These are phyloP conservation scores for Diachrysia chrysitis DNA, from an alignment of 2,888 invertebrate species.

Conservation along the genomic window DNA sequence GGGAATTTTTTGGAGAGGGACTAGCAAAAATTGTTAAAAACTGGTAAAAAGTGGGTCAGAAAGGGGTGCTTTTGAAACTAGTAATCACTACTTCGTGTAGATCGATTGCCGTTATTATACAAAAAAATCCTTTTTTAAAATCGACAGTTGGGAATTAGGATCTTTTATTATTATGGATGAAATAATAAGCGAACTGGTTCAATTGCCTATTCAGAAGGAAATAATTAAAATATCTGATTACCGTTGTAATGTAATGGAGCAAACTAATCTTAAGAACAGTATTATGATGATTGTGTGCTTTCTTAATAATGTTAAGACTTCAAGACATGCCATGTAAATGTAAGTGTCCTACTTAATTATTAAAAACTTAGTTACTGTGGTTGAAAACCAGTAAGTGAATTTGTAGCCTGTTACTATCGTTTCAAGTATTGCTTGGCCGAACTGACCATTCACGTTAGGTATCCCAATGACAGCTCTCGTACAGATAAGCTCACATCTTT, in stretches of 20 bases:
- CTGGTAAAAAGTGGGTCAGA: slow-evolving; percentile 89
- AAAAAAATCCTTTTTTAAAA: slow-evolving; percentile 79
- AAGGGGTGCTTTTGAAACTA: slow-evolving; percentile 88
- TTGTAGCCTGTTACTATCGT: too few relatives aligned
- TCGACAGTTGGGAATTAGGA: slow-evolving; percentile 82
- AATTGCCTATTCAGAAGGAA: slow-evolving; percentile 59
- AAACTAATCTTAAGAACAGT: neutral
- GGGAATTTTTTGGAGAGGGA: slow-evolving; percentile 86
- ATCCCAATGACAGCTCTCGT: too few relatives aligned
- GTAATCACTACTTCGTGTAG: slow-evolving; percentile 87
- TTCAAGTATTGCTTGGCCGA: too few relatives aligned
- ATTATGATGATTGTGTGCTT: neutral
- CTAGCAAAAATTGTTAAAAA: slow-evolving; percentile 85
- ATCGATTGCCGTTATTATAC: slow-evolving; percentile 88
- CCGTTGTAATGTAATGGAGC: slow-evolving; percentile 13
- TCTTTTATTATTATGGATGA: slow-evolving; percentile 75
- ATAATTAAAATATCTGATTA: slow-evolving; percentile 68
- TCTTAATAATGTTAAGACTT: neutral
- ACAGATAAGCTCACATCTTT: too few relatives aligned
- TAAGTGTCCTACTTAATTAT: too few relatives aligned
- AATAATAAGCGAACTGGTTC: slow-evolving; percentile 72
- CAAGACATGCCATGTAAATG: neutral
- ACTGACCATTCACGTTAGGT: too few relatives aligned
- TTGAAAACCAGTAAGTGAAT: too few relatives aligned
- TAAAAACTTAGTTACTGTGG: too few relatives aligned